These are phyloP conservation scores for Macquaria ambigua DNA, from an alignment of 2,113 vertebrate species.

Conservation along the genomic window DNA sequence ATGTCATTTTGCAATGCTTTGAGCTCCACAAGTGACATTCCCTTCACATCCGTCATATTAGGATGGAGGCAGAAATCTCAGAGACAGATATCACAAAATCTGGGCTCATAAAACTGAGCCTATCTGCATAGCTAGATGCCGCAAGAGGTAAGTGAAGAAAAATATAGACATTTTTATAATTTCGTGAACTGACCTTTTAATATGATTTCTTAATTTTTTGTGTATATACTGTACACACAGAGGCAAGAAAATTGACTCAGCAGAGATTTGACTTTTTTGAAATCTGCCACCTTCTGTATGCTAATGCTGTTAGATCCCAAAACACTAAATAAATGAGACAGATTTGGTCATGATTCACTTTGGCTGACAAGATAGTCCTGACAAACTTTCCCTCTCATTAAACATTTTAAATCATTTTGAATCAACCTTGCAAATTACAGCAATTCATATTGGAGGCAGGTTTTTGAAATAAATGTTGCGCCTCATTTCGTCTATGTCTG, in stretches of 20 bases:
- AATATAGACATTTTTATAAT: not conserved
- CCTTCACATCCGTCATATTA: not conserved
- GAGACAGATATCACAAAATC: not conserved
- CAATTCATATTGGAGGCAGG: constrained; percentile 26
- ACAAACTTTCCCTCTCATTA: constrained; percentile 20
- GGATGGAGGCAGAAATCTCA: not conserved
- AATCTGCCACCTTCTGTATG: not conserved
- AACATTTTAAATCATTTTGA: constrained; percentile 1
- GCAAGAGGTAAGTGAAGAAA: not conserved
- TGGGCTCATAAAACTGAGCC: too few species aligned
- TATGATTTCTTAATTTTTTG: not conserved
- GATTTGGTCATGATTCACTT: constrained; percentile 28
- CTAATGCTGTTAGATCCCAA: not conserved
- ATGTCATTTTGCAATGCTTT: not conserved
- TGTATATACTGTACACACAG: not conserved
- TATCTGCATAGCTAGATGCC: too few species aligned
- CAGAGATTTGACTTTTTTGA: not conserved
- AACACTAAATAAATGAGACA: constrained; percentile 12
- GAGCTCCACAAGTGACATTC: not conserved
- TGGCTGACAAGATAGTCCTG: constrained; percentile 15
- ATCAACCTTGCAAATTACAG: constrained; percentile 25
- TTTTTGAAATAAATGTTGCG: constrained; percentile 15
- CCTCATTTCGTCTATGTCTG: constrained; percentile 33
- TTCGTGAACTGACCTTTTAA: not conserved
- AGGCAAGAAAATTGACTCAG: not conserved